phyloP scores from a whole-genome alignment of 2,888 invertebrate genomes.

The Hemicrepidius hirtus region DNA sequence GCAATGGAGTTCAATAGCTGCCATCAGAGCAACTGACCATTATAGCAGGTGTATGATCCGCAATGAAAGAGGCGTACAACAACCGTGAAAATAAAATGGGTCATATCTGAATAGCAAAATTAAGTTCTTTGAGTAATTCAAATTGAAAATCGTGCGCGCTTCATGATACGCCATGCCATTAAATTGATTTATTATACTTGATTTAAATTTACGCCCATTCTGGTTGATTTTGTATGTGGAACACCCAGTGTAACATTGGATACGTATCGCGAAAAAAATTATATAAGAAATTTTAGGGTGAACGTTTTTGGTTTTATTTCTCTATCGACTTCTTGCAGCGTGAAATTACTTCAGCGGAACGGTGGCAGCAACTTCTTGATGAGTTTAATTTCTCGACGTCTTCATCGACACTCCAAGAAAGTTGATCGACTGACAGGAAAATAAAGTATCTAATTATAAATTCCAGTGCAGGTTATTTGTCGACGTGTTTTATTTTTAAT shows the following conservation, averaged over 20 bases:
- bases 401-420: constrained; percentile 13
- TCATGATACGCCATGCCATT: constrained; percentile 39
- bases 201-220: constrained; percentile 28
- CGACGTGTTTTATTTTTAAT: too few relatives aligned
- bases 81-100: constrained; percentile 42
- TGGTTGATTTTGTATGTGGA: background rate
- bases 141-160: constrained; percentile 42
- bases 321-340: background rate
- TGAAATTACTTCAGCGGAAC: background rate
- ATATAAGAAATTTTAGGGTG: background rate
- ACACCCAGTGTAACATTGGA: background rate
- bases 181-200: constrained; percentile 42
- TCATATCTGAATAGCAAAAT: constrained; percentile 46
- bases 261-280: background rate
- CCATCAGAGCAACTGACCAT: background rate
- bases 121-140: constrained; percentile 42
- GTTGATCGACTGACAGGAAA: constrained; percentile 14
- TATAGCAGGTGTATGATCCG: constrained; percentile 38
- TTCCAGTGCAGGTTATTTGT: background rate
- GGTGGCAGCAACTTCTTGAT: constrained; percentile 15
- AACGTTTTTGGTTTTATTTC: background rate
- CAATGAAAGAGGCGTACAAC: constrained; percentile 33
- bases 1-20: constrained; percentile 1
- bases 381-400: constrained; percentile 7
- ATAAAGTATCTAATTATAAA: constrained; percentile 3